Base-by-base conservation (phyloP, 92 coral and sea anemone genomes). In the Isaurus tuberculatus region DNA sequence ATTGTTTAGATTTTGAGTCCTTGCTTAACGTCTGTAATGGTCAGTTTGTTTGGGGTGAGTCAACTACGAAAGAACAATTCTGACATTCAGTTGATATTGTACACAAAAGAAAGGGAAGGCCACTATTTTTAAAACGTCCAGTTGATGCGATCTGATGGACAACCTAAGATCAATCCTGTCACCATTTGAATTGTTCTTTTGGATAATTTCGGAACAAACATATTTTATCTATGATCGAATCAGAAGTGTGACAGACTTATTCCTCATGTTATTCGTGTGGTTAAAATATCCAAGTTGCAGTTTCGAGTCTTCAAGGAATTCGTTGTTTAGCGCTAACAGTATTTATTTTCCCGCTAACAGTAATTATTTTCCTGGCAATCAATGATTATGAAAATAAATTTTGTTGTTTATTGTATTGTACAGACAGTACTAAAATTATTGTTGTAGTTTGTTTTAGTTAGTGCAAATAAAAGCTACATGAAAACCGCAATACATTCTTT, bases 141-240 rank as follows among this genome's bases (percentile, higher is more conserved):
- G 82, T 58, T 77, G 70, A 77, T 77, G 53, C n/a, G 55, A 17
- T 16, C 13, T 77, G 82, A 77, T 77, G 23, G 82, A 77, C 82
- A 60, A 57, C 82, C 26, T 32, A 8, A 36, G 53, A 33, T 75
- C 82, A 77, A 65, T 77, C 36, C 44, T 55, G 82, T 77, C 82
- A 25, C 55, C 82, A 36, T 55, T 65, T 32, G 69, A 34, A 77
- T 77, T 22, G 82, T 34, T 29, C 82, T 77, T 60, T 43, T 25
- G 60, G 82, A 77, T 77, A 22, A 77, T 77, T 77, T 77, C 82
- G 82, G 82, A 77, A 77, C 82, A 77, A 77, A 77, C 58, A 75
- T 75, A 11, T 75, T 75, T 75, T 75, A 32, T 75, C 69, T 19
- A 51, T 55, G 81, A 75, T 31, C 57, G 30, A 31, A 75, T 75